Conservation (phyloP, 2,888 invertebrate genomes). For the Drosophila multiciliata region DNA sequence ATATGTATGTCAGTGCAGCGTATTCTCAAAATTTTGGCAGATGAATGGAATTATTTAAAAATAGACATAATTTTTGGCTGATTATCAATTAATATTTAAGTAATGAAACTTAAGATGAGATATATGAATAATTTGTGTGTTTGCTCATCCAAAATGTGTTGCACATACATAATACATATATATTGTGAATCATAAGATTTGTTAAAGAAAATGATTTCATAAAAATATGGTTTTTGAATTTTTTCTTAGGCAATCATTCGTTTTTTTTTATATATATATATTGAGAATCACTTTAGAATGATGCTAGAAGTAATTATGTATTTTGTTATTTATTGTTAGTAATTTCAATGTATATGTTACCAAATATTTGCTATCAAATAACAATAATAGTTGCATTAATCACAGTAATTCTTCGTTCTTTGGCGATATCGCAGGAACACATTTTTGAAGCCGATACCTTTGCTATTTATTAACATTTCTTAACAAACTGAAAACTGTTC, state of each 20-base stretch:
- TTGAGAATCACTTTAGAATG: neutral
- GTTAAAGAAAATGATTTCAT: neutral
- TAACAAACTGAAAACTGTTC: neutral
- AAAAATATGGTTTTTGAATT: neutral
- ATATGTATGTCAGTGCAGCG: slow-evolving; percentile 66
- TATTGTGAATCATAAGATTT: slow-evolving; percentile 37
- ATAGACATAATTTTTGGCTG: slow-evolving; percentile 57
- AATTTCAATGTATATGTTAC: neutral
- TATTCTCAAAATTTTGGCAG: slow-evolving; percentile 51
- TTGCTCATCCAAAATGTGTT: slow-evolving; percentile 8
- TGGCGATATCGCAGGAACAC: neutral
- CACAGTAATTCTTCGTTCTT: neutral
- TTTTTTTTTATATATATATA: neutral
- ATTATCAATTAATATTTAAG: slow-evolving; percentile 63
- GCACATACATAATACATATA: slow-evolving; percentile 6
- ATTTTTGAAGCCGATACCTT: neutral
- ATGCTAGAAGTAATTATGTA: neutral
- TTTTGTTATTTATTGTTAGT: too few relatives aligned
- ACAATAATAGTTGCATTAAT: neutral
- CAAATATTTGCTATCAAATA: neutral
- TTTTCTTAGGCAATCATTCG: neutral
- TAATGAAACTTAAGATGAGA: slow-evolving; percentile 68
- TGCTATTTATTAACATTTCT: neutral
- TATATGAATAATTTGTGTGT: slow-evolving; percentile 32
- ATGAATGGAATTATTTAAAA: slow-evolving; percentile 60